Conservation (phyloP, 2,113 vertebrate species). For the Pionites leucogaster region DNA sequence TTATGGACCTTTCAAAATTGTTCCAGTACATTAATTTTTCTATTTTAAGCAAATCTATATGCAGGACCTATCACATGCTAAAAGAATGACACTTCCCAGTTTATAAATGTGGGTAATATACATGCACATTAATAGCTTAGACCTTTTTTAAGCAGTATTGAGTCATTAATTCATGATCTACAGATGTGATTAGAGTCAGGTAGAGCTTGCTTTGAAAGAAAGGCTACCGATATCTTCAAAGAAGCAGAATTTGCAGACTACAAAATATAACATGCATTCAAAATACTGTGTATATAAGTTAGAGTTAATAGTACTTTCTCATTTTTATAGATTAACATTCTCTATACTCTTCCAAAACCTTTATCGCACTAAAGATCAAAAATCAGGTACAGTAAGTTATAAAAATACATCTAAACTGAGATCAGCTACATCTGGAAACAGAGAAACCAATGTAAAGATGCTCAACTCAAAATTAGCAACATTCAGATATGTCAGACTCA, state of each 20-base stretch:
- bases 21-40: conserved; percentile 74
- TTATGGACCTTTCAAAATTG: conserved; percentile 63
- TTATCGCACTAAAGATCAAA: not conserved
- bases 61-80: not conserved
- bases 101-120: conserved; percentile 3
- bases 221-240: not conserved
- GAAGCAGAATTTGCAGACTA: not conserved
- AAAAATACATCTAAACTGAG: not conserved
- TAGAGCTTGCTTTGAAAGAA: not conserved
- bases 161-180: not conserved
- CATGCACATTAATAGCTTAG: not conserved
- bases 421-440: not conserved
- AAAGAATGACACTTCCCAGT: not conserved
- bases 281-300: not conserved
- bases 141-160: not conserved
- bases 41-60: conserved; percentile 68
- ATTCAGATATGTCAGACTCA: not conserved
- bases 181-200: not conserved
- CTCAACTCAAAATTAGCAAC: not conserved
- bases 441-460: not conserved
- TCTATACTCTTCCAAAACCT: not conserved
- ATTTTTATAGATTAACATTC: not conserved
- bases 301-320: not conserved
- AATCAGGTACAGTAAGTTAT: not conserved
- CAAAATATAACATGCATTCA: not conserved